phyloP scores from a whole-genome alignment of 2,797 vertebrate genomes.

The Cynopterus sphinx region DNA sequence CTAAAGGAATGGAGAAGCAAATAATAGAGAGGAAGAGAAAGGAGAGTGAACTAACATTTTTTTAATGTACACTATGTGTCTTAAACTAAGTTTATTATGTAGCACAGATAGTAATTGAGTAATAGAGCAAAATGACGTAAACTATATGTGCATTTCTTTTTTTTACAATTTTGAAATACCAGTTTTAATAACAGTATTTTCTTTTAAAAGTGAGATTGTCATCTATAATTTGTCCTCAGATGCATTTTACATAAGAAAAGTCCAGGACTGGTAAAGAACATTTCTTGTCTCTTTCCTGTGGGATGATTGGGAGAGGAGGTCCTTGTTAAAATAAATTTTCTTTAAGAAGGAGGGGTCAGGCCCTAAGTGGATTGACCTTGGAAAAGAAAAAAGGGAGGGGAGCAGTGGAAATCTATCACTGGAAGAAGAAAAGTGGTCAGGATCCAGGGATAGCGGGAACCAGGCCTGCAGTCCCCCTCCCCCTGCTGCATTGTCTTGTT shows the following conservation, averaged over 20 bases:
- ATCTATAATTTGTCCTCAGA: not conserved
- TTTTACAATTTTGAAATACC: not conserved
- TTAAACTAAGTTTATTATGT: not conserved
- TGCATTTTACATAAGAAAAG: not conserved
- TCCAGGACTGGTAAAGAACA: not conserved
- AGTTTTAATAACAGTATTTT: not conserved
- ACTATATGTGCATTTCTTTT: not conserved
- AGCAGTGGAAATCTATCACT: not conserved
- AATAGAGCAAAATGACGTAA: not conserved
- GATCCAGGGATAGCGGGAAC: not conserved
- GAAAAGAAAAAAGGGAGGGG: not conserved
- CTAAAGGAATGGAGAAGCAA: not conserved
- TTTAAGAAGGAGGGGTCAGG: not conserved
- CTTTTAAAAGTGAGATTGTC: not conserved
- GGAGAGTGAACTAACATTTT: not conserved
- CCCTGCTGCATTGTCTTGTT: not conserved
- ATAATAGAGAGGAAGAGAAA: not conserved
- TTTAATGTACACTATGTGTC: not conserved
- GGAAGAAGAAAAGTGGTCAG: not conserved
- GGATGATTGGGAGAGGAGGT: not conserved
- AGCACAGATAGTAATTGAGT: not conserved
- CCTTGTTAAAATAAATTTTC: constrained; percentile 7
- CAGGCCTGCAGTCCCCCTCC: not conserved
- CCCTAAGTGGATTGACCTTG: not conserved
- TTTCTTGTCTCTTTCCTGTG: not conserved